Evolutionary conservation across 2,113 vertebrate genomes (phyloP).

Genomic region (Pycnonotus jocosus): DNA sequence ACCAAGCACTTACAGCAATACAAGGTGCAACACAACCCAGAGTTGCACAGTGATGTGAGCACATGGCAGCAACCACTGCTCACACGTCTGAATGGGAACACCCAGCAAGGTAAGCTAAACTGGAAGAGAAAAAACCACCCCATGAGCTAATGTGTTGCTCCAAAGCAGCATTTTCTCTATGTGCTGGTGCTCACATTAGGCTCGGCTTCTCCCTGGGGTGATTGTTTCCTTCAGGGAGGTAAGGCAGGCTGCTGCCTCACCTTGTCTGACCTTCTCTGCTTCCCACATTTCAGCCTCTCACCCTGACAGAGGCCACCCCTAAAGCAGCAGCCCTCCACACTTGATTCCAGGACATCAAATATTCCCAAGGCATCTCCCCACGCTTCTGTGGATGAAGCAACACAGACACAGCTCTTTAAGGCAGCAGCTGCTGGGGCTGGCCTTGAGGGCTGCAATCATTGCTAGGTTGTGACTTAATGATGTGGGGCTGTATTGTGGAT

Average conservation of each 20-base stretch:
- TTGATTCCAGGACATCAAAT: neutral
- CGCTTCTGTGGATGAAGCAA: neutral
- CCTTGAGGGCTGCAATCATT: neutral
- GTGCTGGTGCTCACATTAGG: neutral
- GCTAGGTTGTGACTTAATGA: neutral
- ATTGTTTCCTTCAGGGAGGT: neutral
- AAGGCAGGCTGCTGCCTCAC: neutral
- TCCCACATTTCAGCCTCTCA: neutral
- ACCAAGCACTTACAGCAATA: neutral
- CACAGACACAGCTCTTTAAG: neutral
- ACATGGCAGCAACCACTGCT: neutral
- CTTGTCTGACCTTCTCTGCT: neutral
- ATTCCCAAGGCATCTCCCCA: neutral
- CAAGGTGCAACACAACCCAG: neutral
- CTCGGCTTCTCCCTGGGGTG: neutral
- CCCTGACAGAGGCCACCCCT: fast-evolving
- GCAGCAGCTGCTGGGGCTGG: fast-evolving
- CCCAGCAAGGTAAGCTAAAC: neutral
- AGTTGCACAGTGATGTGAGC: neutral
- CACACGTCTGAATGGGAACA: fast-evolving
- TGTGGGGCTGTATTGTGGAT: fast-evolving
- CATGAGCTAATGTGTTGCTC: neutral
- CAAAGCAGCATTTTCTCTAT: neutral
- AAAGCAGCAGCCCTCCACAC: neutral
- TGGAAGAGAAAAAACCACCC: neutral